Conservation (phyloP, 2,113 vertebrate genomes). For the Gavia stellata region DNA sequence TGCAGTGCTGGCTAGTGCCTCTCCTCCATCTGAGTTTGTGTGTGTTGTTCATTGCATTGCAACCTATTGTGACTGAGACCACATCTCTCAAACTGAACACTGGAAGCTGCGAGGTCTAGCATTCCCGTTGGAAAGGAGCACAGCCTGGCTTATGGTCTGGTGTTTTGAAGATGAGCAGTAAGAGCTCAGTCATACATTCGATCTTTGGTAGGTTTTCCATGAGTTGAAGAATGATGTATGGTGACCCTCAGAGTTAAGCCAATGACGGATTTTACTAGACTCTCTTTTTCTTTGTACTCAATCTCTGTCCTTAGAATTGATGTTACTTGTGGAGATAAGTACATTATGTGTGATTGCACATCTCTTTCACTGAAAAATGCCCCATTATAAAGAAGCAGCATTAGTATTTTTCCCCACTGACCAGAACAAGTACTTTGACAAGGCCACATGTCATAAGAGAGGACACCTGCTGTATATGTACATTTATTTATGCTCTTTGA, state of each 20-base stretch:
- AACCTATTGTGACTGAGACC: fast-evolving
- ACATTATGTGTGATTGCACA: not conserved
- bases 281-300: not conserved
- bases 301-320: not conserved
- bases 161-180: not conserved
- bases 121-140: not conserved
- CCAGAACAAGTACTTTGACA: not conserved
- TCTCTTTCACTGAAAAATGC: not conserved
- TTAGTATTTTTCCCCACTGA: not conserved
- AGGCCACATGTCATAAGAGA: not conserved
- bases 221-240: not conserved
- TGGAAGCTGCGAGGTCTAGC: not conserved
- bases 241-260: not conserved
- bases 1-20: not conserved
- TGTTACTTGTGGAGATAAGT: not conserved
- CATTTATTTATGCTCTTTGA: not conserved
- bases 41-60: not conserved
- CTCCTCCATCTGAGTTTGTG: not conserved
- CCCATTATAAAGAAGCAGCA: not conserved
- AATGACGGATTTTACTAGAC: not conserved
- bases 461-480: not conserved
- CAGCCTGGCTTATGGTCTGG: not conserved
- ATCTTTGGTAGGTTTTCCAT: not conserved
- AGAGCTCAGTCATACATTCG: not conserved
- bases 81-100: fast-evolving